Base-by-base conservation (phyloP, 2,113 vertebrate species). In the Protomyctophum bolini region DNA sequence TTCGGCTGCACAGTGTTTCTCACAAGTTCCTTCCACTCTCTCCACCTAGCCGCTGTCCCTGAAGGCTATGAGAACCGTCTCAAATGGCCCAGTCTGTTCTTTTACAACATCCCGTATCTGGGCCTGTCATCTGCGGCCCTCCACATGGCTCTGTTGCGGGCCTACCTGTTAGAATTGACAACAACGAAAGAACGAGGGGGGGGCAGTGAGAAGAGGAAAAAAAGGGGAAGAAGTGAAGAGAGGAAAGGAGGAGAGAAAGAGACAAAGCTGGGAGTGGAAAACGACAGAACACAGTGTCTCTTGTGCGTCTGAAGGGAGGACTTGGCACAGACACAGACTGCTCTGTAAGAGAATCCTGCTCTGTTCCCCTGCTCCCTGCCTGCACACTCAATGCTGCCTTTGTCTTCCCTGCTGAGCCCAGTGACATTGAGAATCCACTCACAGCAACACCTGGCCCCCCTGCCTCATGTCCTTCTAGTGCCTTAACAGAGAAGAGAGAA, bases 341-440 rank as follows among this genome's bases (percentile, higher is more conserved):
- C 82, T 85, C 91, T 93, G 93, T 94, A 94, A 94, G 91, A 93
- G 91, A 92, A 94, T 92, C 90, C 91, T 91, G 84, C 88, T 85
- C 86, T 86, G 75, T 89, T 92, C 89, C 33, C 82, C 88, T 86
- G 88, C 87, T 86, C 85, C 86, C 85, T 87, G 90, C 86, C 82
- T 77, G 82, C 82, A 80, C 86, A 86, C 84, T 93, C 91, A 93
- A 94, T 92, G 89, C 88, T 75, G 86, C 82, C 91, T 92, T 94
- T 94, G 92, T 94, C 90, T 88, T 88, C 73, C 76, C 77, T 41
- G 84, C 82, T 87, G 87, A 87, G 87, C 88, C 88, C 83, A 84
- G 87, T 87, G 91, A 93, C 91, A 92, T 88, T 90, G 90, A 93
- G 88, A 92, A 91, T 90, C 82, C 84, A 85, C 88, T 86, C 78